Base-by-base conservation (phyloP, 2,113 vertebrate species). In the Aspiorhynchus laticeps region DNA sequence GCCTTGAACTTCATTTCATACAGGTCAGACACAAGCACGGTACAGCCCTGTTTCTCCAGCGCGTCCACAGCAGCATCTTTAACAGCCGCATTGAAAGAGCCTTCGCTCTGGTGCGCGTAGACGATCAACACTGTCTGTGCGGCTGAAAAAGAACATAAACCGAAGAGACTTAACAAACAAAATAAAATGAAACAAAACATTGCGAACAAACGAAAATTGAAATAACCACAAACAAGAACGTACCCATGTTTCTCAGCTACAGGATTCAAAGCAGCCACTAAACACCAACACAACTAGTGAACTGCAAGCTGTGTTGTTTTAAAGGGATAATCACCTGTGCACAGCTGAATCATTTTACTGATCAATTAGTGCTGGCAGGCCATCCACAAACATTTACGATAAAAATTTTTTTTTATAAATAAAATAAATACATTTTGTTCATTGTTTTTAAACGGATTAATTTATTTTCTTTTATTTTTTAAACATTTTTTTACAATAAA, bases 1-100 rank as follows among this genome's bases (percentile, higher is more conserved):
- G 71, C 71, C 21, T 74, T n/a, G 2, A 74, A 74, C 26, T 90
- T 93, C 93, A 95, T 93, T 83, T 93, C 92, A 0, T 96, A 97
- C n/a, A 97, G 92, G 89, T 97, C 96, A 0, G 96, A 97, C 36
- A 93, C 93, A 0, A 90, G 85, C 6, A 74, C 69, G 24, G 6
- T 74, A 4, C 69, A 74, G 36, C 69, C 69, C 21, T 41, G 69
- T 12, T 74, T 74, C 36, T 74, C 14, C 69, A 74, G 69, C 69
- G 21, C 36, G 2, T 74, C 69, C 10, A 74, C 69, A 3, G 69
- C 19, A n/a, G 69, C 69, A n/a, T 74, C 19, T 74, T 74, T 74
- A 41, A 12, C 21, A 1, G 69, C 69, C 10, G 71, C 71, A 74
- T 96, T 95, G 92, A 97, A 97, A 8, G 96, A 97, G 0, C 89